Conservation (phyloP, 2,888 invertebrate genomes). For the Melipona bicolor region DNA sequence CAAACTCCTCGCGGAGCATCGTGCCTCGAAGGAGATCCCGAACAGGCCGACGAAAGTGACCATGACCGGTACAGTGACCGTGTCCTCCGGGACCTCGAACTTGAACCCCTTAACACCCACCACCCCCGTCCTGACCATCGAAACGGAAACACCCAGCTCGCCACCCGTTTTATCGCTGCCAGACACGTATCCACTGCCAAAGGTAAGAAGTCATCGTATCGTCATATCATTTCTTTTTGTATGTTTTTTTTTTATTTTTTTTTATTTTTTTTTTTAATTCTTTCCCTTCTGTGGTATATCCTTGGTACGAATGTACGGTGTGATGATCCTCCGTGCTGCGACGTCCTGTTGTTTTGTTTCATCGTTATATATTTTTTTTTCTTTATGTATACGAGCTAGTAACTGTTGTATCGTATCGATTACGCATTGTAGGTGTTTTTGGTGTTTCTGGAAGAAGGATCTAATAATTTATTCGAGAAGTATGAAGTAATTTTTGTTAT, state of each 20-base stretch:
- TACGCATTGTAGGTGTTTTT: background rate
- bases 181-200: conserved; percentile 83
- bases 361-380: conserved; percentile 7
- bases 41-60: conserved; percentile 76
- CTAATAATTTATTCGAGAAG: background rate
- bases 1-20: conserved; percentile 90
- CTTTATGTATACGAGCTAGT: background rate
- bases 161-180: conserved; percentile 83
- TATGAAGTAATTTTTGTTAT: background rate
- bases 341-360: background rate
- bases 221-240: background rate
- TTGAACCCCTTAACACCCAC: conserved; percentile 79
- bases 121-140: conserved; percentile 85
- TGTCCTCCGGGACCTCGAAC: conserved; percentile 70
- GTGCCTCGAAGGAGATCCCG: conserved; percentile 87
- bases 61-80: conserved; percentile 72
- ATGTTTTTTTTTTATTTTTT: background rate
- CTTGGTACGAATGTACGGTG: conserved; percentile 5
- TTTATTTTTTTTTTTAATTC: too few relatives aligned
- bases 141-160: conserved; percentile 86
- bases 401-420: background rate
- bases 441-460: background rate
- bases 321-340: conserved; percentile 4
- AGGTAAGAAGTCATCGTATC: conserved; percentile 72
- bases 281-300: background rate